A percentile compares a stretch with the other conserved stretches of the same genome.
These are phyloP conservation scores for Polyommatus icarus DNA, from an alignment of 2,888 invertebrate species.

Conservation along the genomic window DNA sequence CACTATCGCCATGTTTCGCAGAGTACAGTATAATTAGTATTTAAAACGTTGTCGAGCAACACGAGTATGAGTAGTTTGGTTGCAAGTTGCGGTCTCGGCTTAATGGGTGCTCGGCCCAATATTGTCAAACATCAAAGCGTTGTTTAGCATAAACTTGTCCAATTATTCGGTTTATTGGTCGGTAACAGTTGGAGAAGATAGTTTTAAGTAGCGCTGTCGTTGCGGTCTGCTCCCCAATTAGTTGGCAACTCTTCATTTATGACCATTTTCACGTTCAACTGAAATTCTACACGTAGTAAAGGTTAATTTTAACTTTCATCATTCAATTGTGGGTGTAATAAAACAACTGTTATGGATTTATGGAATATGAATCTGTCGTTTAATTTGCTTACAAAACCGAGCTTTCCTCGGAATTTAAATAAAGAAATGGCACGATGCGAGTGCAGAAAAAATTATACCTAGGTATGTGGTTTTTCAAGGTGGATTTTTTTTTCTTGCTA, in stretches of 20 bases:
- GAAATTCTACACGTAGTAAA: slow-evolving; percentile 18
- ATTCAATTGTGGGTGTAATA: neutral
- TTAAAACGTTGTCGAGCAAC: neutral
- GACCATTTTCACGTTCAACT: slow-evolving; percentile 43
- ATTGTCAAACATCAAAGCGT: slow-evolving; percentile 28
- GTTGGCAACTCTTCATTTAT: slow-evolving; percentile 62
- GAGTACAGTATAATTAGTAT: neutral
- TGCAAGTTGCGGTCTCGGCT: neutral
- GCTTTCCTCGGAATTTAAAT: neutral
- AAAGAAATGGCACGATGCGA: neutral
- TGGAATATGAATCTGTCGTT: neutral
- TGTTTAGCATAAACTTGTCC: slow-evolving; percentile 33
- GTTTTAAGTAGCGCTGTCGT: slow-evolving; percentile 51
- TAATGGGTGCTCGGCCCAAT: slow-evolving; percentile 19
- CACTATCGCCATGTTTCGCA: too few species aligned
- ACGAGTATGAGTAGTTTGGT: slow-evolving; percentile 1
- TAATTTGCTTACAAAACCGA: neutral
- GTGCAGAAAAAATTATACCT: too few species aligned
- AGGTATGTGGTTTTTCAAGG: neutral
- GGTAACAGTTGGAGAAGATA: slow-evolving; percentile 44
- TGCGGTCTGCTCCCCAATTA: slow-evolving; percentile 59
- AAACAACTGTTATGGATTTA: neutral
- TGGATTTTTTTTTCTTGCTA: neutral
- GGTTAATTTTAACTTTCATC: slow-evolving; percentile 15
- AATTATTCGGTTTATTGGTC: slow-evolving; percentile 38